Evolutionary conservation across 2,797 vertebrate genomes (phyloP).

Genomic region (Poecile montanus): DNA sequence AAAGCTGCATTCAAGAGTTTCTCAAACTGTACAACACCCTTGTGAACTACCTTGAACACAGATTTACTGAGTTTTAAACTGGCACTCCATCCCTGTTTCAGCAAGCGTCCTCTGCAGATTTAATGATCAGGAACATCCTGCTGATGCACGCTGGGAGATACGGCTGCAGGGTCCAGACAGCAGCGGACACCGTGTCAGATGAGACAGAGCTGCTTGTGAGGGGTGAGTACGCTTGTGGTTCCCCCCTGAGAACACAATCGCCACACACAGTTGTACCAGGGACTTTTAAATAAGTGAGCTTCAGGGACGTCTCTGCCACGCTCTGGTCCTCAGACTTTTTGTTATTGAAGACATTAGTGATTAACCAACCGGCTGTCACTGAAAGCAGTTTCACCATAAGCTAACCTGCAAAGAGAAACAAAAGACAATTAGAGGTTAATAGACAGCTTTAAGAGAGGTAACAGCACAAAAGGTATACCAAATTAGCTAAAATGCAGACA

Average conservation of each 20-base stretch:
- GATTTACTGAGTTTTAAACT: conserved; percentile 72
- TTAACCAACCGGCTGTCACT: conserved; percentile 30
- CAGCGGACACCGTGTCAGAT: conserved; percentile 88
- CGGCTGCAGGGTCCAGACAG: conserved; percentile 92
- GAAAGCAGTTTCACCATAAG: conserved; percentile 12
- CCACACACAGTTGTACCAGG: conserved; percentile 33
- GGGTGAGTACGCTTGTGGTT: conserved; percentile 82
- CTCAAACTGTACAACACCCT: conserved; percentile 22
- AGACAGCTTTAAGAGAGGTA: background rate
- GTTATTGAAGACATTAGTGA: conserved; percentile 12
- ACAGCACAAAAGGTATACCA: background rate
- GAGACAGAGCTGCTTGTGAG: conserved; percentile 94
- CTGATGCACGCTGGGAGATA: conserved; percentile 95
- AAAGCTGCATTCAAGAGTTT: conserved; percentile 7
- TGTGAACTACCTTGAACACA: conserved; percentile 51
- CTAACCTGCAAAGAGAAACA: background rate
- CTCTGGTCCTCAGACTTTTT: conserved; percentile 17
- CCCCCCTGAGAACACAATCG: conserved; percentile 40
- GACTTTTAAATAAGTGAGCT: conserved; percentile 29
- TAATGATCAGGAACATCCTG: conserved; percentile 98
- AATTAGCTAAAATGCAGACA: background rate
- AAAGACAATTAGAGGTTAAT: background rate
- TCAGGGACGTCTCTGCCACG: background rate
- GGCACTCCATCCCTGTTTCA: conserved; percentile 77
- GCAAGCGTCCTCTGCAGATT: conserved; percentile 95